These are phyloP conservation scores for Hyposoter dolosus DNA, from an alignment of 2,888 invertebrate genomes.

Conservation along the genomic window DNA sequence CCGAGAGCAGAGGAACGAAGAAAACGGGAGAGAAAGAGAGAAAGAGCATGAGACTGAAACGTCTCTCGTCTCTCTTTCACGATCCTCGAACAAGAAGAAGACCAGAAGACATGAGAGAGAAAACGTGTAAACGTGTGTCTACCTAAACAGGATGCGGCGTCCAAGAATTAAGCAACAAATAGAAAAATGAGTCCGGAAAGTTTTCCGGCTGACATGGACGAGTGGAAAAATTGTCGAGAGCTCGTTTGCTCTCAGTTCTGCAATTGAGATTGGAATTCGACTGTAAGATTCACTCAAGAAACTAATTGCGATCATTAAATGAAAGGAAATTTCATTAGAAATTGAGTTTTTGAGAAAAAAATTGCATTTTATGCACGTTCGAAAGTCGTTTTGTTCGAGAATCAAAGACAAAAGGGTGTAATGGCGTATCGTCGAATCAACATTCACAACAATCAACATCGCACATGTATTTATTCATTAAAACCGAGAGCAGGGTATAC, in stretches of 20 bases:
- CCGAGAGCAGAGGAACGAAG: not conserved
- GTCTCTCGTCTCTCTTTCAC: conserved; percentile 31
- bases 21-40: conserved; percentile 32
- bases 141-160: conserved; percentile 46
- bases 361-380: not conserved
- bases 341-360: not conserved
- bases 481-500: conserved; percentile 24
- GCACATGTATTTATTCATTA: not conserved
- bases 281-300: not conserved
- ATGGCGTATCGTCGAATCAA: conserved; percentile 58
- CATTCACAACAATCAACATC: not conserved
- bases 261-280: conserved; percentile 28
- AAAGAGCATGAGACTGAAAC: conserved; percentile 1
- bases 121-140: conserved; percentile 46
- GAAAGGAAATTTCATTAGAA: too few species aligned
- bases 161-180: conserved; percentile 59
- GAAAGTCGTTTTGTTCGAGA: conserved; percentile 37
- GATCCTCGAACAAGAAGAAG: conserved; percentile 17
- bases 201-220: conserved; percentile 59
- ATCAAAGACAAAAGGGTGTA: conserved; percentile 67
- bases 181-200: conserved; percentile 38
- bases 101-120: conserved; percentile 24
- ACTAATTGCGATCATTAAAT: too few species aligned
- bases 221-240: conserved; percentile 49
- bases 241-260: conserved; percentile 7